Evolutionary conservation across 2,113 vertebrate species (phyloP), one percentile per base, ranked within the genome.

Genomic region (Pseudopipra pipra): DNA sequence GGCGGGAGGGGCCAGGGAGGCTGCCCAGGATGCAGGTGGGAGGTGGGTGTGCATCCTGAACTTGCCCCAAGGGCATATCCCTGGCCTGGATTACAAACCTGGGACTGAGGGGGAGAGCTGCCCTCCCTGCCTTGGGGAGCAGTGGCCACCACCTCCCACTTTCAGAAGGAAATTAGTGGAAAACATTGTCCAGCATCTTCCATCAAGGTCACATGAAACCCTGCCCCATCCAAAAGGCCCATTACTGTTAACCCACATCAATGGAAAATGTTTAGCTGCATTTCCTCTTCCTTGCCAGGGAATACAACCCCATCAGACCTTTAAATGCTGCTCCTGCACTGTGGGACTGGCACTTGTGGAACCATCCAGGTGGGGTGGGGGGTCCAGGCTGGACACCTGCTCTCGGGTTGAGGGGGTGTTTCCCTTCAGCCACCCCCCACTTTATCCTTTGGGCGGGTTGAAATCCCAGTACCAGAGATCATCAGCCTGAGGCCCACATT

Each of bases 401-500:
- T 44, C 31, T 14, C 11, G 12, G 20, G 9, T 18, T 0, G 23
- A 0, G 35, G 10, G 33, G 8, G 5, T 56, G 58, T 30, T 19
- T 70, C n/a, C 23, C 67, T 43, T 28, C 33, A 35, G 33, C 12
- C 27, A 8, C n/a, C 15, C 72, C 9, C 0, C 8, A 13, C 11
- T 31, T 16, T 1, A 14, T 8, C 33, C 35, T 41, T 14, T 11
- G 14, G 22, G 41, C 12, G 17, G 15, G 8, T 0, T 73, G 72
- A 46, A 61, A 66, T 3, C 7, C 14, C 0, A 6, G 22, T 1
- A n/a, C 7, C 21, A 24, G 1, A 5, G 22, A 17, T 0, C 7
- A 16, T 1, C 9, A 23, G 15, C 9, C 13, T 31, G 25, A 21
- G 28, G 15, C 8, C 7, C 1, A 3, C 0, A 0, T 3, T 22